Conservation (phyloP, 2,113 vertebrate genomes). For the Tachysurus vachellii region DNA sequence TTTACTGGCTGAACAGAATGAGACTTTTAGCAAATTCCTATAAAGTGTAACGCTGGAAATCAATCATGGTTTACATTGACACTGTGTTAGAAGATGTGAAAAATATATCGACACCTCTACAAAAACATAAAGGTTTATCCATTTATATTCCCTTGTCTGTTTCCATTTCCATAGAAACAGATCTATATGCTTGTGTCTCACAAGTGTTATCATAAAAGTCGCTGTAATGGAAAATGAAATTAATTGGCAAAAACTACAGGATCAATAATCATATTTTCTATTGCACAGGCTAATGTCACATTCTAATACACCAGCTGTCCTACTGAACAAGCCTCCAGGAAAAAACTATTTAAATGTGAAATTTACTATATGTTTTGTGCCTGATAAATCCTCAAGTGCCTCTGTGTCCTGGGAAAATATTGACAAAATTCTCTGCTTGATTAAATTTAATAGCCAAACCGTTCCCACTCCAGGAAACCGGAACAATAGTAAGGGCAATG, state of each 20-base stretch:
- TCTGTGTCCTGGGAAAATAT: slow-evolving; percentile 59
- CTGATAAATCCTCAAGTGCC: slow-evolving; percentile 56
- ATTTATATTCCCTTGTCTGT: slow-evolving; percentile 59
- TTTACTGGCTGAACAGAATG: background rate
- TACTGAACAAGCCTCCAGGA: slow-evolving; percentile 55
- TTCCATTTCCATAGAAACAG: slow-evolving; percentile 58
- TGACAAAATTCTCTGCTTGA: slow-evolving; percentile 73
- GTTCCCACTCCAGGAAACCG: slow-evolving; percentile 46
- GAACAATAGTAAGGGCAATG: slow-evolving; percentile 55
- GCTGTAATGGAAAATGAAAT: slow-evolving; percentile 68
- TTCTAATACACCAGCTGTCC: slow-evolving; percentile 61
- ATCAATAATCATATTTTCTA: slow-evolving; percentile 74
- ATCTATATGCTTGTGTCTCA: slow-evolving; percentile 63
- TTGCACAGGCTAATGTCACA: slow-evolving; percentile 70
- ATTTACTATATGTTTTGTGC: slow-evolving; percentile 63
- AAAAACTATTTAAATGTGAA: slow-evolving; percentile 69
- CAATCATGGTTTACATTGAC: background rate
- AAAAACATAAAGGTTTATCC: background rate
- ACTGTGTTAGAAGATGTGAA: background rate
- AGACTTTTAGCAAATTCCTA: background rate
- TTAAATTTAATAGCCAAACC: slow-evolving; percentile 74
- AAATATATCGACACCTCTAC: slow-evolving; percentile 7
- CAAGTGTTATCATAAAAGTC: slow-evolving; percentile 62
- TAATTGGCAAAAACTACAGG: slow-evolving; percentile 64
- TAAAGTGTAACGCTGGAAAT: background rate